Base-by-base conservation (phyloP, 1,140 invertebrate genomes). In the Metaphire vulgaris region DNA sequence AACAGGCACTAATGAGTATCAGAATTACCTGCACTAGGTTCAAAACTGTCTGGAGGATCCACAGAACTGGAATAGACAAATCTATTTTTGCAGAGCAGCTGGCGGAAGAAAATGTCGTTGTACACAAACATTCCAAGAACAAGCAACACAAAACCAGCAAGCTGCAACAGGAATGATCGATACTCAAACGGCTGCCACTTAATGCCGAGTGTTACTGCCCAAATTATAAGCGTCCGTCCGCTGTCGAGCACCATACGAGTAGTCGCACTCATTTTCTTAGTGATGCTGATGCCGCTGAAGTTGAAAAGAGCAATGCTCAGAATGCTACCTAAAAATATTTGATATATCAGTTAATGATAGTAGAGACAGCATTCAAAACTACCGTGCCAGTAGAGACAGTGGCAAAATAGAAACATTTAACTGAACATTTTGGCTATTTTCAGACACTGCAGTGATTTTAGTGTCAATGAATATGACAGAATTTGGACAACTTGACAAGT, bases 221-320 rank as follows among this genome's bases (percentile, higher is more conserved):
- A 98, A 81, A 98, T 93, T 1, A 97, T 89, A 15, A 98, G 86
- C 0, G 95, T 96, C 78, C 96, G 88, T 6, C 97, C 87, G 78
- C 92, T 93, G 82, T 98, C 96, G 34, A 97, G 87, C 2, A 98
- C 91, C 91, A 97, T 94, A 80, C 95, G 89, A 1, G 94, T 96
- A 0, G 94, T 96, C 16, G 95, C 94, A 67, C 80, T 83, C 16
- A 83, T 89, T 86, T 96, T 93, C 87, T 97, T 97, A 0, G 95
- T 96, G n/a, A 99, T 92, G 83, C 91, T 94, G 30, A 98, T 91
- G 29, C 96, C 96, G 82, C 94, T 91, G 87, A 96, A 98, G 85
- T 98, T 98, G 87, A 97, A 98, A 83, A 98, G 95, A 1, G 95
- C 95, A 80, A 97, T 97, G 74, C 94, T 96, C 2, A 96, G 81